Base-by-base conservation (phyloP, 2,888 invertebrate genomes). In the Agelastica alni region DNA sequence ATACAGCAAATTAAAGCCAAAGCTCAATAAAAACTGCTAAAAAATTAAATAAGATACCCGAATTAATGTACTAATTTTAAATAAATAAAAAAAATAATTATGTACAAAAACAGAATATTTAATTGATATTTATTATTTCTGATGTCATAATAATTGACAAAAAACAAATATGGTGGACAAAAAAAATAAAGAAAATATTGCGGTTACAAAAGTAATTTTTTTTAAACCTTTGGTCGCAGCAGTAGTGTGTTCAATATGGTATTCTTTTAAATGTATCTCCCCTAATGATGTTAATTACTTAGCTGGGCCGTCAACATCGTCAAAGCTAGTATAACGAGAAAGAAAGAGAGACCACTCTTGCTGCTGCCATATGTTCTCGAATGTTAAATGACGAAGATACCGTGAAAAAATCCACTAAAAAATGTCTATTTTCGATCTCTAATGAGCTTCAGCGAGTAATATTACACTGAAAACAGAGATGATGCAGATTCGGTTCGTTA, bases 381-480 rank as follows among this genome's bases (percentile, higher is more conserved):
- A 70, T 67, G 73, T 70, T 71, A 72, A 68, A 71, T 67, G 72
- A 72, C 67, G 66, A 59, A 66, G 69, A 70, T 68, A 68, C 62
- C 61, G 62, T 53, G 61, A 61, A 68, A 66, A 68, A 67, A 66
- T 49, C 31, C 49, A 14, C 56, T 60, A 67, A 67, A 69, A 67
- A 67, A 55, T 60, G 61, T 70, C 70, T 69, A 70, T 70, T 70
- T 70, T 62, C 65, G 69, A 69, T 64, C 65, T 66, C 67, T 71
- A 71, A 71, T 71, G 71, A 71, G 70, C 65, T 65, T 49, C 63
- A 65, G 66, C 64, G 64, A 62, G 70, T 68, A 67, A 67, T 58
- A 56, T 59, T 64, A 69, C 63, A 65, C 66, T 63, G 53, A 58
- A 59, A 60, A 63, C 60, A 60, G 62, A 39, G 18, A 39, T 18